These are phyloP conservation scores for Papilio elwesi DNA, from an alignment of 2,888 invertebrate genomes.

Conservation along the genomic window DNA sequence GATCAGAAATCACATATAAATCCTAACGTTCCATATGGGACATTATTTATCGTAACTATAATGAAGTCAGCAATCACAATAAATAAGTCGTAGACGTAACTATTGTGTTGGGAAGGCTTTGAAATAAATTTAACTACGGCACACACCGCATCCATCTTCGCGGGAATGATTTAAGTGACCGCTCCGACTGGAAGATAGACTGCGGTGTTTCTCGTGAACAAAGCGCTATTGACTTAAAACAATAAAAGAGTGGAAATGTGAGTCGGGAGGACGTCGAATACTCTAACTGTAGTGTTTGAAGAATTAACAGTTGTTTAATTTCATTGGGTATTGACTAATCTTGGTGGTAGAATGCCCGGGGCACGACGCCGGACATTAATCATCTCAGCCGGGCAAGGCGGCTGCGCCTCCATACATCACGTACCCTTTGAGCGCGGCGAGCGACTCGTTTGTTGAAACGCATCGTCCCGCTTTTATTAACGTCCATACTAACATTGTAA, in stretches of 20 bases:
- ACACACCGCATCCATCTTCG: conserved; percentile 49
- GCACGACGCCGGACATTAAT: conserved; percentile 66
- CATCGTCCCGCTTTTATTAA: conserved; percentile 68
- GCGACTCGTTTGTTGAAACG: conserved; percentile 72
- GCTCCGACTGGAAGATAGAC: conserved; percentile 44
- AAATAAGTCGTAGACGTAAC: conserved; percentile 60
- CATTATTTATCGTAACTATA: conserved; percentile 24
- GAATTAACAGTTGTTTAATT: conserved; percentile 63
- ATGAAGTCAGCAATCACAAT: conserved; percentile 51
- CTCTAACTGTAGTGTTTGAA: conserved; percentile 48
- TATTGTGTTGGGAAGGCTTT: conserved; percentile 43
- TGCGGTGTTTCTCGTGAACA: conserved; percentile 47
- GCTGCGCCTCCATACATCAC: conserved; percentile 66
- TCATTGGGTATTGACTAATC: conserved; percentile 49
- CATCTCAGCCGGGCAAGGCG: conserved; percentile 62
- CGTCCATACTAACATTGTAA: conserved; percentile 68
- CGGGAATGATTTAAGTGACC: conserved; percentile 54
- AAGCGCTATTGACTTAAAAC: conserved; percentile 51
- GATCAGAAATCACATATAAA: conserved; percentile 46
- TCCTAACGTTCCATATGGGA: conserved; percentile 13
- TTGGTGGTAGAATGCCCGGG: conserved; percentile 52
- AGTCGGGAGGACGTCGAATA: conserved; percentile 8
- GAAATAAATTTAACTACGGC: conserved; percentile 56
- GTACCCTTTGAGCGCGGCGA: conserved; percentile 66
- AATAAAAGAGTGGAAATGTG: conserved; percentile 43